Evolutionary conservation across 2,888 invertebrate species (phyloP), one percentile per base, ranked within the genome.

Genomic region (Phalangium opilio): DNA sequence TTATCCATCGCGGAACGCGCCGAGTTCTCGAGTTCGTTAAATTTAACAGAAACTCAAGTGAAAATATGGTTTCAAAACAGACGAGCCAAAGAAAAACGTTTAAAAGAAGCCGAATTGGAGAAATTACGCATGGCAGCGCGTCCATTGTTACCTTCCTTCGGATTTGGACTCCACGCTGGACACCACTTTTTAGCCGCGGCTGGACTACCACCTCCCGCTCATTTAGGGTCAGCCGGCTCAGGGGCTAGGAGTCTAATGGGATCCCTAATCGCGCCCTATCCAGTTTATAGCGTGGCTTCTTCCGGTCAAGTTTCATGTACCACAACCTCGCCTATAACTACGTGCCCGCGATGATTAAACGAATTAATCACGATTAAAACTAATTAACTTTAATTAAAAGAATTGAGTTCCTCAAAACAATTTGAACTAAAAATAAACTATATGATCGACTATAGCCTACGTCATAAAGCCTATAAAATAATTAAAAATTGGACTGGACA

Each of bases 51-150:
- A 69, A 91, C 91, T 41, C 90, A 91, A 77, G 85, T 84, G 62
- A 87, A 89, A 73, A 58, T 58, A 27, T 57, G 57, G 57, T 57
- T 57, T 45, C 57, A 57, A 41, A 53, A 53, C 19, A 36, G 53
- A n/a, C 27, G 73, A 42, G 95, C 95, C 56, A 96, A 96, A 70
- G 90, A 90, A 62, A 96, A 96, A 73, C 74, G 96, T 17, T 75
- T 95, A 2, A 93, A 93, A 70, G 93, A 96, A 63, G 95, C 90
- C 1, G 90, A 90, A 68, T 76, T 90, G 58, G 90, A 91, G 67
- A 89, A 90, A 65, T 70, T 89, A 63, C 83, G 93, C 70, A 73
- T 77, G 68, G 83, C 85, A n/a, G 82, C 83, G 3, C 71, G 83
- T 53, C 85, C 84, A 49, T 67, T 84, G 46, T 79, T 81, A 41